Conservation (phyloP, 2,888 invertebrate genomes). For the Tricholauxania praeusta region DNA sequence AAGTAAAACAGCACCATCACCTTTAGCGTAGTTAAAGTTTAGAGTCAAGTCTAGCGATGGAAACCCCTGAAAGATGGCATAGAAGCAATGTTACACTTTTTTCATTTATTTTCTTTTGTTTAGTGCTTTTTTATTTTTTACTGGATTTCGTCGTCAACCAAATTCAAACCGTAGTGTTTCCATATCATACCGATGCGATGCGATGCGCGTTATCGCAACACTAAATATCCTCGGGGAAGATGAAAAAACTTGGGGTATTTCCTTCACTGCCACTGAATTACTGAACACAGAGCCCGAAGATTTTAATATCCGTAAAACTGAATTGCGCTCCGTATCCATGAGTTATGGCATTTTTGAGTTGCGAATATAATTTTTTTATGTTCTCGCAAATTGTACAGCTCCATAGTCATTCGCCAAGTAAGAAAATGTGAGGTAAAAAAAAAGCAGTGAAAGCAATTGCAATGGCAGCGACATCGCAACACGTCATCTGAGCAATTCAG, state of each 20-base stretch:
- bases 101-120: background rate
- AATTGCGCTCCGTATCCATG: constrained; percentile 3
- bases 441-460: too few relatives aligned
- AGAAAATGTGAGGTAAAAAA: too few relatives aligned
- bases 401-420: too few relatives aligned
- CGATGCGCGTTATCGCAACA: background rate
- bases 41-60: too few relatives aligned
- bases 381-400: constrained; percentile 10
- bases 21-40: too few relatives aligned
- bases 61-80: too few relatives aligned
- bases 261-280: constrained; percentile 18
- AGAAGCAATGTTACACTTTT: background rate
- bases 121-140: background rate
- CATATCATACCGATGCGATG: background rate
- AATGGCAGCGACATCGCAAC: too few relatives aligned
- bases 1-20: too few relatives aligned
- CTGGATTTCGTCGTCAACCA: background rate
- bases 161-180: background rate
- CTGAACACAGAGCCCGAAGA: constrained; percentile 4
- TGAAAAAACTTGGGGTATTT: constrained; percentile 1
- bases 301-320: constrained; percentile 18
- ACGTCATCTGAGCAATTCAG: too few relatives aligned
- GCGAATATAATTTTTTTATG: constrained; percentile 21
- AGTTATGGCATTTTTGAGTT: constrained; percentile 17
- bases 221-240: constrained; percentile 7